Evolutionary conservation across 2,797 vertebrate species (phyloP), one percentile per base, ranked within the genome.

Genomic region (Propithecus perrieri): DNA sequence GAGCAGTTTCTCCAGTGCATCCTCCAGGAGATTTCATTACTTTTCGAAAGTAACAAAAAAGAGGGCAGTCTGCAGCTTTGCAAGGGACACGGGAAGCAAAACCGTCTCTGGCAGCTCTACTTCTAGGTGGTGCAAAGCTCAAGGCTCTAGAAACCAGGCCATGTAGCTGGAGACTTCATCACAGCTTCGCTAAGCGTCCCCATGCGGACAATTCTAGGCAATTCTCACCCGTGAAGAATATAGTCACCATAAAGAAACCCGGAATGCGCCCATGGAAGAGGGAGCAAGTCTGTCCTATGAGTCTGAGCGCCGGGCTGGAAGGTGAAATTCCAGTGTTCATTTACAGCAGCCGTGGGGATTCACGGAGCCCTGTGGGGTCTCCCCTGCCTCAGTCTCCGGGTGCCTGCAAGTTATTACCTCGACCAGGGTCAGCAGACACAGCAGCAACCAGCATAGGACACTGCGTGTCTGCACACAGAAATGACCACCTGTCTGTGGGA

Each of bases 151-250:
- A 95, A 93, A 81, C 12, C 24, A 90, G 38, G 46, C 65, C 22
- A 24, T 5, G 3, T 46, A 67, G 55, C 48, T 81, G 33, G 75
- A 93, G 46, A 24, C 9, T 95, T 89, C 53, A 65, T 38, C 12
- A 48, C 20, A 26, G 81, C 79, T 94, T 96, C 91, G 20, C 61
- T 93, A 43, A 97, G 59, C 61, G 53, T 50, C 15, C 87, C 71
- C 71, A 63, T 57, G 75, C 78, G 84, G 88, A 87, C 85, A 95
- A 97, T 94, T 95, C 28, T 33, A 94, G 92, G 85, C 43, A 85
- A 50, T 89, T 75, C 41, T 53, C 92, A 72, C n/a, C 69, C 41
- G 30, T 28, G 33, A 80, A 95, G 80, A 84, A 85, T 91, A 65
- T 22, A 75, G 75, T 95, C 63, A n/a, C 76, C 87, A 72, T 71